These are phyloP conservation scores for Labeo calbasu DNA, from an alignment of 2,797 vertebrate genomes.

Conservation along the genomic window DNA sequence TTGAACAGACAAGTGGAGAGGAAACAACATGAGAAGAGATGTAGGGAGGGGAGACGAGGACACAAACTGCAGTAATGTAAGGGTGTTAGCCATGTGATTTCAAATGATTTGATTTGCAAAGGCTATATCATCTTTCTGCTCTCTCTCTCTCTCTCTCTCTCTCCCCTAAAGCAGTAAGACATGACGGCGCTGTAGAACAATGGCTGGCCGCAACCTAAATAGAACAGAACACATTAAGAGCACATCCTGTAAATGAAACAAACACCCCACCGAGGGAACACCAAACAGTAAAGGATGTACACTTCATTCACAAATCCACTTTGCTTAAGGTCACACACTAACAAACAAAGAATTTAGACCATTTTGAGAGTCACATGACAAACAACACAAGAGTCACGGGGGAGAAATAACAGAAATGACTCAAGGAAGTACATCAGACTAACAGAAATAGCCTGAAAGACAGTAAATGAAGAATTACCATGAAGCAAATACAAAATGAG, in stretches of 20 bases:
- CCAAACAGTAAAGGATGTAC: neutral
- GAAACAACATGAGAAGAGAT: neutral
- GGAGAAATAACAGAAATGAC: neutral
- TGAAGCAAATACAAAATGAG: neutral
- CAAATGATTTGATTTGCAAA: slow-evolving; percentile 3
- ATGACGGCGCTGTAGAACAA: neutral
- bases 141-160: neutral
- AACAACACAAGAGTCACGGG: neutral
- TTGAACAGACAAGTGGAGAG: neutral
- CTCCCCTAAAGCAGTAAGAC: neutral
- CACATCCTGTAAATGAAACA: neutral
- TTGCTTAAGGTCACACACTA: neutral
- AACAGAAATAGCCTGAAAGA: neutral
- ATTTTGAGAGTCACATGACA: neutral
- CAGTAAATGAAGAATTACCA: neutral
- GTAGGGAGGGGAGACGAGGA: neutral
- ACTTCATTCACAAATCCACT: neutral
- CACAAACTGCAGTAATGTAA: neutral
- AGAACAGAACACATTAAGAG: slow-evolving; percentile 4
- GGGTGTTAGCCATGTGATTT: slow-evolving; percentile 6
- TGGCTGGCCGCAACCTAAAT: neutral
- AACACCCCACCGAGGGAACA: neutral
- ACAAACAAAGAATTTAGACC: neutral
- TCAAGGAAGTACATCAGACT: neutral
- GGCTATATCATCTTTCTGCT: neutral